Evolutionary conservation across 2,888 invertebrate species (phyloP).

Genomic region (Cantharis rufa): DNA sequence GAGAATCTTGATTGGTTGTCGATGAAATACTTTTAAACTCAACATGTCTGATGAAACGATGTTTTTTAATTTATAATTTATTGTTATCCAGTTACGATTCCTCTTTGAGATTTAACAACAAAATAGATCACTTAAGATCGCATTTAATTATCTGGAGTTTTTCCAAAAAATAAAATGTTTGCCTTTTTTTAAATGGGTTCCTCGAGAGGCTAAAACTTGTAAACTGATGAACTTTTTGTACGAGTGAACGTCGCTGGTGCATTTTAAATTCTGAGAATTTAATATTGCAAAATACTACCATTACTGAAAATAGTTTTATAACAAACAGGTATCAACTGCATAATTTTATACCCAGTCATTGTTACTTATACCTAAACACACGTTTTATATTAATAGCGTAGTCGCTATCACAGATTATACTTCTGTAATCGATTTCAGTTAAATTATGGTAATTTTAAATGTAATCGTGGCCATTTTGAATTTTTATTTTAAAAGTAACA

Average conservation of each 20-base stretch:
- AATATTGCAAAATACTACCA: conserved; percentile 43
- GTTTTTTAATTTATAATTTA: neutral
- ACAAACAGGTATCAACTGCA: conserved; percentile 44
- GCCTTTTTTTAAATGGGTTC: neutral
- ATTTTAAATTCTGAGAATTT: conserved; percentile 7
- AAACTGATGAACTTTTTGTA: neutral
- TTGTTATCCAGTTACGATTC: neutral
- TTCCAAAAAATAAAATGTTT: neutral
- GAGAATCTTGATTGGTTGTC: conserved; percentile 31
- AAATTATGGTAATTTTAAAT: conserved; percentile 55
- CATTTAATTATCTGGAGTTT: neutral
- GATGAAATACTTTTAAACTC: conserved; percentile 18
- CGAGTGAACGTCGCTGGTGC: neutral
- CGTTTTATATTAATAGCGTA: conserved; percentile 51
- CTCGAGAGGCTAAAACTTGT: neutral
- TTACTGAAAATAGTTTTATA: conserved; percentile 37
- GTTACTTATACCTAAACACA: conserved; percentile 46
- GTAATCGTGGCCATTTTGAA: conserved; percentile 51
- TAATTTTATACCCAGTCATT: conserved; percentile 47
- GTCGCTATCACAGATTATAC: conserved; percentile 50
- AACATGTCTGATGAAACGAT: conserved; percentile 17
- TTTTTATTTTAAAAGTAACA: conserved; percentile 37
- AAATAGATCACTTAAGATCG: neutral
- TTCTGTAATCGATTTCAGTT: conserved; percentile 53
- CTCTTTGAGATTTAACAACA: neutral